phyloP scores from a whole-genome alignment of 2,888 invertebrate species.

The Uropetala carovei region DNA sequence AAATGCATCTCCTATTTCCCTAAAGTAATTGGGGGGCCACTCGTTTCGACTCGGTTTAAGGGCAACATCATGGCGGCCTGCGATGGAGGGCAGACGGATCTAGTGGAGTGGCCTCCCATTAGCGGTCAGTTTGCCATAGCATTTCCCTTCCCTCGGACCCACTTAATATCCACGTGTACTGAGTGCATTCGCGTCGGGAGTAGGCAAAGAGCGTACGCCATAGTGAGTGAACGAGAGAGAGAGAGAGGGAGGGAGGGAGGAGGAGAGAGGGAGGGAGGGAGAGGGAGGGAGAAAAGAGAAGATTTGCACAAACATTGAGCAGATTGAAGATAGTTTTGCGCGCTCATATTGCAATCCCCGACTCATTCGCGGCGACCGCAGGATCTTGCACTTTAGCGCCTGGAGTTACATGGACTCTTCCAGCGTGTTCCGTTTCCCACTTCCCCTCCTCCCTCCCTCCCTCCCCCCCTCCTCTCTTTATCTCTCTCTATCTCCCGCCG shows the following conservation, averaged over 20 bases:
- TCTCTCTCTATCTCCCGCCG: not conserved
- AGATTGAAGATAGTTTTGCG: not conserved
- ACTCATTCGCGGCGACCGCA: not conserved
- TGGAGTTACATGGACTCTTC: not conserved
- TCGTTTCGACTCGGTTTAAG: conserved; percentile 35
- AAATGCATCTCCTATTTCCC: conserved; percentile 30
- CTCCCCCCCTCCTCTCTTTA: not conserved
- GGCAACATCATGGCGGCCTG: not conserved
- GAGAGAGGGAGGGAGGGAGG: not conserved
- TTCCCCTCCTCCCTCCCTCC: not conserved
- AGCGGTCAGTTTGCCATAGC: conserved; percentile 55
- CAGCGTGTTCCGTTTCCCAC: not conserved
- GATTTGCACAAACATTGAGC: not conserved
- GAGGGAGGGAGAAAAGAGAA: not conserved
- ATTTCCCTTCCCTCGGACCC: conserved; percentile 23
- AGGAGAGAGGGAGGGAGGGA: not conserved
- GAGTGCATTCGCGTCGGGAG: conserved; percentile 17
- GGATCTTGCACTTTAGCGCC: not conserved
- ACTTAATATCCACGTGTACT: conserved; percentile 31
- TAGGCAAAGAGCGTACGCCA: too few relatives aligned
- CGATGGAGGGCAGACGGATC: not conserved
- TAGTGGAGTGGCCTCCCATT: conserved; percentile 42
- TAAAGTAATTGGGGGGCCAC: conserved; percentile 56
- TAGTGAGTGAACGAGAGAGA: not conserved
- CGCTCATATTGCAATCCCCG: not conserved